Conservation (phyloP, 2,113 vertebrate genomes). For the cattle (Bos taurus) region ARS-UCD2.0 NC_037333.1:32503001-32503500, state of each 20-base stretch:
- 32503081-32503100: not conserved
- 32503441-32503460: not conserved
- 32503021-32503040: not conserved
- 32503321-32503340: not conserved
- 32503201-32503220: not conserved
- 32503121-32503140: not conserved
- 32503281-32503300: not conserved
- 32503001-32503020: not conserved
- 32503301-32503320: not conserved
- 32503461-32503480: not conserved
- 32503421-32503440: not conserved
- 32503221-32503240: not conserved
- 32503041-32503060: not conserved
- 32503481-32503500: not conserved
- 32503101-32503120: not conserved
- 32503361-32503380: not conserved
- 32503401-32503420: not conserved
- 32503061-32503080: not conserved
- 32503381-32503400: not conserved
- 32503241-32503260: not conserved
- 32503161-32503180: not conserved
- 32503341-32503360: not conserved
- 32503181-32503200: not conserved
- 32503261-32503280: not conserved
- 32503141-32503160: not conserved